Conservation (phyloP, 2,113 vertebrate species). For the Tonatia bakeri region DNA sequence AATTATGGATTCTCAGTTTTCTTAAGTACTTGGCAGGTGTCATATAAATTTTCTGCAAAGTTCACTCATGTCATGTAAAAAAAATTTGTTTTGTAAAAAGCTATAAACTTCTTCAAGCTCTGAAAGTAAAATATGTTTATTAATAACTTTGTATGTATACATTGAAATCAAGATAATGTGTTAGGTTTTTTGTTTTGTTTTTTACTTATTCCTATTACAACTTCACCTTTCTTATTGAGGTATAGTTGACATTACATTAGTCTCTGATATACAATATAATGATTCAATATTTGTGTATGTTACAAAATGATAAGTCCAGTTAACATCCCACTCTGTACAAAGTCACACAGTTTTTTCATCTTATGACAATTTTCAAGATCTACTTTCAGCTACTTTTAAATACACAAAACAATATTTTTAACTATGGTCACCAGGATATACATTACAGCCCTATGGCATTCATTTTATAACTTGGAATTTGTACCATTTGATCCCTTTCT, state of each 20-base stretch:
- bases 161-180: neutral
- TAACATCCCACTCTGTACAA: neutral
- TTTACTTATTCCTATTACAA: neutral
- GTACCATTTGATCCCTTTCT: neutral
- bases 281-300: no score
- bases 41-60: neutral
- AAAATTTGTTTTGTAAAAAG: neutral
- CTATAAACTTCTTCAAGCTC: neutral
- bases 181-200: accelerated
- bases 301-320: neutral
- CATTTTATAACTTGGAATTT: neutral
- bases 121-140: neutral
- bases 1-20: neutral
- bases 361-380: neutral
- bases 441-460: no score
- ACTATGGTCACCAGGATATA: no score
- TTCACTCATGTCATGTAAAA: neutral
- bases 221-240: neutral
- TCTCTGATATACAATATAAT: neutral
- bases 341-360: neutral
- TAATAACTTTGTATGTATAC: neutral
- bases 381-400: no score
- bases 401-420: no score
- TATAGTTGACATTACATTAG: neutral
- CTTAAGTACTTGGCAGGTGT: neutral